phyloP scores from a whole-genome alignment of 92 coral and sea anemone genomes.

The Muricea muricata region DNA sequence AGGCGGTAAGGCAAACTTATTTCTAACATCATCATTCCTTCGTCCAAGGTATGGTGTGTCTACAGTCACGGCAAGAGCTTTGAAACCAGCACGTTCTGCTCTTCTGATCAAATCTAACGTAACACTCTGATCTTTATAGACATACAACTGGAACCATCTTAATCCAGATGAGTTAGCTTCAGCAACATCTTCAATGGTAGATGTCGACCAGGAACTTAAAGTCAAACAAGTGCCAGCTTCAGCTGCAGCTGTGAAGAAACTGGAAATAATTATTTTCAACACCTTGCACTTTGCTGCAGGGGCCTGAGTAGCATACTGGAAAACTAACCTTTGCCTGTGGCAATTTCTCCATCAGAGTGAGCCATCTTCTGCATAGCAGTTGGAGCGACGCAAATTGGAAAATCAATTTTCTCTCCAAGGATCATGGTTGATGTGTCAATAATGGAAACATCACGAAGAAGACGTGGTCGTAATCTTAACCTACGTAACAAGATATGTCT shows the following conservation, averaged over 20 bases:
- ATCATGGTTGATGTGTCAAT: constrained; percentile 20
- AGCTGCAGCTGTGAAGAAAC: constrained; percentile 44
- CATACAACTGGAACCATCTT: constrained; percentile 71
- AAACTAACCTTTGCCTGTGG: constrained; percentile 27
- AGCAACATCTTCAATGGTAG: constrained; percentile 65
- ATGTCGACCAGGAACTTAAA: constrained; percentile 54
- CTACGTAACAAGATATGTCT: background rate
- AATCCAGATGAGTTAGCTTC: constrained; percentile 51
- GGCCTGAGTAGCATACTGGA: background rate
- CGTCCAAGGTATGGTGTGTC: constrained; percentile 31
- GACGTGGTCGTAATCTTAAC: constrained; percentile 12
- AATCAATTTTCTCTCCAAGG: constrained; percentile 44
- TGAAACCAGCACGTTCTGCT: constrained; percentile 8
- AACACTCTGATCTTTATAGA: constrained; percentile 32
- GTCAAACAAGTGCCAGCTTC: constrained; percentile 57
- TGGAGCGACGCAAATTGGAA: constrained; percentile 40
- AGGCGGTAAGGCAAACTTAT: constrained; percentile 49
- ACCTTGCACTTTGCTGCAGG: too few relatives aligned
- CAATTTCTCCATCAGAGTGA: constrained; percentile 43
- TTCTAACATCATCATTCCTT: constrained; percentile 36
- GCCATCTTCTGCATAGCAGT: constrained; percentile 55
- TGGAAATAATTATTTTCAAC: background rate
- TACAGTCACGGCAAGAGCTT: background rate
- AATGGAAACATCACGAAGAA: constrained; percentile 18
- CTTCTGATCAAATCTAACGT: constrained; percentile 21